These are phyloP conservation scores for Labeo rohita DNA, from an alignment of 2,113 vertebrate genomes.

Conservation along the genomic window DNA sequence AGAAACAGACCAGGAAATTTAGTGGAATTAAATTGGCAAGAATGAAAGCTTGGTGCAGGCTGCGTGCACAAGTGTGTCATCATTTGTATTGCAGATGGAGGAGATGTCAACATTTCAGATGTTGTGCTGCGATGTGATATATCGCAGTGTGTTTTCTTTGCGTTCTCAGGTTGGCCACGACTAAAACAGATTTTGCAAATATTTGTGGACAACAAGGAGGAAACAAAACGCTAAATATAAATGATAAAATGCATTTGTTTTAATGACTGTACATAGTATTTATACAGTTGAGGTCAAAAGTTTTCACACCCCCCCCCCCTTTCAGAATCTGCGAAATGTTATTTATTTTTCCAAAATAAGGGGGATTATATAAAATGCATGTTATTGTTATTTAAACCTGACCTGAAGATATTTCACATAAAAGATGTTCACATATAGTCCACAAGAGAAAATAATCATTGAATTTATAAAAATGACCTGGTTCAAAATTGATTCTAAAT, in stretches of 20 bases:
- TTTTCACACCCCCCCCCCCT: too few relatives aligned
- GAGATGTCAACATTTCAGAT: constrained; percentile 10
- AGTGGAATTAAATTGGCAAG: constrained; percentile 49
- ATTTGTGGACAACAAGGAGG: background rate
- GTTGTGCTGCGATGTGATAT: background rate
- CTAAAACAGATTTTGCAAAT: background rate
- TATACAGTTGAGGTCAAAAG: background rate
- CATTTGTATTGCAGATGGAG: constrained; percentile 19
- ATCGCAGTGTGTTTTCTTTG: background rate
- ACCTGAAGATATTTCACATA: too few relatives aligned
- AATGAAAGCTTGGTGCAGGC: constrained; percentile 43
- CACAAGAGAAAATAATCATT: too few relatives aligned
- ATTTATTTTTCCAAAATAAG: too few relatives aligned
- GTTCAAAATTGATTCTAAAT: too few relatives aligned
- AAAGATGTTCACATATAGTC: too few relatives aligned
- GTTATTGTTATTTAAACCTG: too few relatives aligned
- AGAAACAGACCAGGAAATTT: constrained; percentile 51
- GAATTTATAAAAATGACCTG: too few relatives aligned
- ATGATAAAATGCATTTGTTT: background rate
- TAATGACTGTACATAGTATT: background rate
- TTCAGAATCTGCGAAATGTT: too few relatives aligned
- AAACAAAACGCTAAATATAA: background rate
- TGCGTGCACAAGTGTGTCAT: background rate
- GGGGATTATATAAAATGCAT: too few relatives aligned
- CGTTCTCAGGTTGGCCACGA: background rate